Percentiles rank a stretch among this genome's conserved stretches.
phyloP scores from a whole-genome alignment of 2,113 vertebrate species.

The Jacana jacana region DNA sequence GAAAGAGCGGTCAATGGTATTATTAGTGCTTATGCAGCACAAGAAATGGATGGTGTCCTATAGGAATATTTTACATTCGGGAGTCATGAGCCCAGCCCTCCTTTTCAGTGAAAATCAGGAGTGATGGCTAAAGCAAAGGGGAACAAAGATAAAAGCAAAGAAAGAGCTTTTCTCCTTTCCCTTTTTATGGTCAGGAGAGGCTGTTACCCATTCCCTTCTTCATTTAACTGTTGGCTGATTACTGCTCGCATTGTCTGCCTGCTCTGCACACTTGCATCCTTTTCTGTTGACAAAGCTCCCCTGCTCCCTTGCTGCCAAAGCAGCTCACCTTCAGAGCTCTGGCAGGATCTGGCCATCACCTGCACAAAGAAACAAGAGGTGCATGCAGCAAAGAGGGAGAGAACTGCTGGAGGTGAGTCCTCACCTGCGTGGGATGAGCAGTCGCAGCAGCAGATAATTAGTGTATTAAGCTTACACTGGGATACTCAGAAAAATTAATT shows the following conservation, averaged over 20 bases:
- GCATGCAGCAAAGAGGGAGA: not conserved
- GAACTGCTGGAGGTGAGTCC: not conserved
- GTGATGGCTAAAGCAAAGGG: not conserved
- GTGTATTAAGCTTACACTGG: not conserved
- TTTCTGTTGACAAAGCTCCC: not conserved
- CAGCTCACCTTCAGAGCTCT: not conserved
- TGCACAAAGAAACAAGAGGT: not conserved
- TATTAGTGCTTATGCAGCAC: slow-evolving; percentile 8
- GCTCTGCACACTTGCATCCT: not conserved
- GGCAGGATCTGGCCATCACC: not conserved
- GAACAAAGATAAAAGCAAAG: not conserved
- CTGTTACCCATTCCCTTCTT: not conserved
- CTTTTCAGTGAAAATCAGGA: not conserved
- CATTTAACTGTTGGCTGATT: not conserved
- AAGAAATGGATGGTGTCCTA: slow-evolving; percentile 11
- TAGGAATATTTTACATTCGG: not conserved
- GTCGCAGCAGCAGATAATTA: not conserved
- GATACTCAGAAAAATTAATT: not conserved
- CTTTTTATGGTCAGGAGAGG: not conserved
- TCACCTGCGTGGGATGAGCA: not conserved
- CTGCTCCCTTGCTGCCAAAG: not conserved
- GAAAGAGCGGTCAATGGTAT: not conserved
- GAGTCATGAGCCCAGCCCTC: not conserved
- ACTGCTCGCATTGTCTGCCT: rapidly evolving
- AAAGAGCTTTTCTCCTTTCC: not conserved